Evolutionary conservation across 2,113 vertebrate genomes (phyloP).

Genomic region (Strigops habroptila): DNA sequence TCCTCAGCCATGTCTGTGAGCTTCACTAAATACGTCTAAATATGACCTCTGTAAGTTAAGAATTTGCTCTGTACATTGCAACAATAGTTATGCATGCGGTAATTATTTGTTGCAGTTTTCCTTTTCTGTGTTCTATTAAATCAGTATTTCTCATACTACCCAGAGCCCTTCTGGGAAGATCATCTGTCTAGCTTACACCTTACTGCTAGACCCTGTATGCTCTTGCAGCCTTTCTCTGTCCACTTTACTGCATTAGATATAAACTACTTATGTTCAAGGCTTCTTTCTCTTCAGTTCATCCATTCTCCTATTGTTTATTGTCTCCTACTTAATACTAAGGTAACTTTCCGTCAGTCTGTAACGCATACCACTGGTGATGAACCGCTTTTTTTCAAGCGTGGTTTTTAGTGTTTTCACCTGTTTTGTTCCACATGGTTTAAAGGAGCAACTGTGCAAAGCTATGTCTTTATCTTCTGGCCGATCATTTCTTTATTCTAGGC

Average conservation of each 20-base stretch:
- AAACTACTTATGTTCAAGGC: not conserved
- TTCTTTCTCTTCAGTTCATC: not conserved
- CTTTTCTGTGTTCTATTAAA: not conserved
- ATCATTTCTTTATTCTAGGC: not conserved
- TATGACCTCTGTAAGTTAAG: not conserved
- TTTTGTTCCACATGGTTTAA: not conserved
- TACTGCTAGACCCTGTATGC: not conserved
- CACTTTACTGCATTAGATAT: not conserved
- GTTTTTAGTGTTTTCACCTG: not conserved
- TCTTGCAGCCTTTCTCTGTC: not conserved
- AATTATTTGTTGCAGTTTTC: not conserved
- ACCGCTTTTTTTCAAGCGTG: not conserved
- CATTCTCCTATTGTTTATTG: not conserved
- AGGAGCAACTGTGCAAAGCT: not conserved
- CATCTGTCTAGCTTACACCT: not conserved
- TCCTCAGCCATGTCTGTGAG: not conserved
- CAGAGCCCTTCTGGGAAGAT: not conserved
- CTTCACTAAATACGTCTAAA: not conserved
- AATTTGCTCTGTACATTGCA: not conserved
- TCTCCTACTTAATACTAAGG: not conserved
- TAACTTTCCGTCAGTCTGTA: not conserved
- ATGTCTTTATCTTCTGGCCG: not conserved
- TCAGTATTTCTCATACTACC: not conserved
- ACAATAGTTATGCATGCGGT: not conserved
- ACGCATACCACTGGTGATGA: not conserved